Evolutionary conservation across 2,113 vertebrate genomes (phyloP), one percentile per base, ranked within the genome.

Genomic region (Hassar affinis): DNA sequence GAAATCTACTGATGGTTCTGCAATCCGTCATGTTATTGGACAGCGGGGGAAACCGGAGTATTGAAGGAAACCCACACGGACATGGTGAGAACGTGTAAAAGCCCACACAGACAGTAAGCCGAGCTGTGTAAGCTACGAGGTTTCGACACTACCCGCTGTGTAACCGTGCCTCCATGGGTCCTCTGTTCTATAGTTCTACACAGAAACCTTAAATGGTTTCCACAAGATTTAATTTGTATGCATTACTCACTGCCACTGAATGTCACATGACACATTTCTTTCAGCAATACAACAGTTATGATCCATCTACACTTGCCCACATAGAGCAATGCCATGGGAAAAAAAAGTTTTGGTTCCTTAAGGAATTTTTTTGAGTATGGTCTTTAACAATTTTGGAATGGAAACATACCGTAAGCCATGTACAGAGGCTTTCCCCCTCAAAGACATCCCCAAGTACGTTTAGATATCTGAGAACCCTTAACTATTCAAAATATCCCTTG

Each of bases 221-320:
- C 11, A n/a, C 38, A 15, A n/a, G 38, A 20, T 42, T 22, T 38
- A 38, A 42, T 8, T 1, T 45, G 22, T 69, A 42, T 12, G 42
- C 66, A 42, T 42, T 42, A 22, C 9, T 42, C 38, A 71, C 68
- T 54, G 35, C n/a, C 47, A 54, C 51, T 42, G 68, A 54, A 45
- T 79, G 17, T 51, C 78, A 80, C 57, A 33, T 30, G 57, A 79
- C n/a, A 20, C 64, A 30, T 66, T n/a, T 11, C 38, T 47, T 79
- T 42, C 77, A 61, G 25, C 22, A 11, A 25, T 35, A 38, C 4
- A 54, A 17, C 4, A 54, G 68, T n/a, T 68, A 52, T 35, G 30
- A 42, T 42, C 66, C 11, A n/a, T 47, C 22, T n/a, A 15, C 10
- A 72, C 45, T 1, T n/a, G n/a, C n/a, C n/a, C n/a, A n/a, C n/a